phyloP scores from a whole-genome alignment of 1,140 invertebrate genomes.

The Phymastichus coffea region DNA sequence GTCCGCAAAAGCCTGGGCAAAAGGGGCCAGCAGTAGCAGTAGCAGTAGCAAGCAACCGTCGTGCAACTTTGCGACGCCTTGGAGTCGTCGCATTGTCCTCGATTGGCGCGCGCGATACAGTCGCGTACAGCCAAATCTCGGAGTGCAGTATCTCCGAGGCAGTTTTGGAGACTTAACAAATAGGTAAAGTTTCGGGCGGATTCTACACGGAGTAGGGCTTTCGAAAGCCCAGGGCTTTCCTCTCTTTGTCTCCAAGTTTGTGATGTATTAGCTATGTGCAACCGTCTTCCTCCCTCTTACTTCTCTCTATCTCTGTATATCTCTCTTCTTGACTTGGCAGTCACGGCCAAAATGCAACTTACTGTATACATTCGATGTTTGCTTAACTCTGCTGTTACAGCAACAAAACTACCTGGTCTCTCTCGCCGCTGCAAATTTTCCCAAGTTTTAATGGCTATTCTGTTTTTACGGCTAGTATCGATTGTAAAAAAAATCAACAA shows the following conservation, averaged over 20 bases:
- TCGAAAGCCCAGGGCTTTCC: conserved; percentile 42
- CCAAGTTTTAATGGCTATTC: no score
- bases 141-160: conserved; percentile 51
- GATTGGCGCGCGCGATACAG: no score
- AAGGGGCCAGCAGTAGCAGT: not conserved
- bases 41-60: not conserved
- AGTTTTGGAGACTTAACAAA: conserved; percentile 58
- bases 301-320: conserved; percentile 34
- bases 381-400: no score
- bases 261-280: conserved; percentile 54
- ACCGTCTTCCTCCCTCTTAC: conserved; percentile 32
- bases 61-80: not conserved
- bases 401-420: no score
- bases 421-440: no score
- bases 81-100: conserved; percentile 13
- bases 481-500: no score
- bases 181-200: conserved; percentile 54
- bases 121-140: no score
- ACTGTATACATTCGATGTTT: no score
- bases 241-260: conserved; percentile 56
- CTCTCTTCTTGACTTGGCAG: conserved; percentile 25
- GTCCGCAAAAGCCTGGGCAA: not conserved
- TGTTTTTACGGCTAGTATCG: no score
- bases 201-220: conserved; percentile 13
- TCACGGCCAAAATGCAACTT: no score